Base-by-base conservation (phyloP, 2,113 vertebrate species). In the Phaethornis superciliosus region DNA sequence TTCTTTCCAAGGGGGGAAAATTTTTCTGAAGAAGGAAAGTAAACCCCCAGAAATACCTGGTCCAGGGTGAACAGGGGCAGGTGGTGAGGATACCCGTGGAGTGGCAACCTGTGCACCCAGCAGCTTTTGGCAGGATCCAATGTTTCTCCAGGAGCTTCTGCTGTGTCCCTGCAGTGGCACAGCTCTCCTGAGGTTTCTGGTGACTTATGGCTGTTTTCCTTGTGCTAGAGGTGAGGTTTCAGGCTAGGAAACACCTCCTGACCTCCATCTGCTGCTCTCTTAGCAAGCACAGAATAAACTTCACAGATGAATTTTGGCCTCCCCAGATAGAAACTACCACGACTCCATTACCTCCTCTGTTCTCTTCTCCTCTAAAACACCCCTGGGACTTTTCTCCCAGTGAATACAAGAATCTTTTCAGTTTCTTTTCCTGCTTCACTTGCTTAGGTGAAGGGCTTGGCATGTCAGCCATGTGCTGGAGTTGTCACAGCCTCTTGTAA, bases 401-500 rank as follows among this genome's bases (percentile, higher is more conserved):
- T 37, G 77, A 56, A 44, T 37, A 26, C 59, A 56, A 7, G 14
- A 87, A 80, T 49, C 28, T 59, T 85, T 78, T 72, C 81, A 37
- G 35, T 49, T 77, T 56, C 28, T 79, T 90, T 93, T 90, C 82
- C 68, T 93, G 83, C 74, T 54, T 69, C 24, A 3, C 37, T 68
- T 68, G 35, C 77, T 93, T 89, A 84, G 65, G 84, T 78, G 58
- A 62, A 71, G 46, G 49, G 42, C 68, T 70, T 15, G 9, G 27
- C 37, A 11, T 60, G 75, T 95, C 83, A 93, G 71, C 44, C 16
- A 0, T 35, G 46, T 1, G 6, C 28, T 33, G 64, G 63, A 27
- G 44, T 52, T 92, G 87, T 80, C 96, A 42, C 4, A 4, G 69
- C 74, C 54, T 35, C 89, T 91, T 76, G 40, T 77, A 93, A 91